phyloP scores from a whole-genome alignment of 2,797 vertebrate genomes.

The Tiaroga cobitis region DNA sequence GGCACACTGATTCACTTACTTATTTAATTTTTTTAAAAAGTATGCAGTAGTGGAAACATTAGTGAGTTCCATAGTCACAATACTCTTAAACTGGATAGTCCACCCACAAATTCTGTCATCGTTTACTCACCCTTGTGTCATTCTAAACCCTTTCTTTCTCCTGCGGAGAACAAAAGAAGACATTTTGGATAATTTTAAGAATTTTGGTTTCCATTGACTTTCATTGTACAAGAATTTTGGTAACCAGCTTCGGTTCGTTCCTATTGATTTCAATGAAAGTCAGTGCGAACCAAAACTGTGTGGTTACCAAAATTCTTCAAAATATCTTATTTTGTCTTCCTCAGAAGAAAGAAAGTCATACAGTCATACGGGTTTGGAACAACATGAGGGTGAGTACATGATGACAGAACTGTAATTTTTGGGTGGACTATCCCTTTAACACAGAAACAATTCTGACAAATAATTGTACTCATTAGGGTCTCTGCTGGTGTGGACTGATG shows the following conservation, averaged over 20 bases:
- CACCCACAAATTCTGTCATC: neutral
- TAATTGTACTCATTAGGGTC: neutral
- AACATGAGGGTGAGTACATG: neutral
- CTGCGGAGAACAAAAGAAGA: neutral
- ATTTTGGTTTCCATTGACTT: too few relatives aligned
- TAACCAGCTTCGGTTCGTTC: neutral
- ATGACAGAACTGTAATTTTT: neutral
- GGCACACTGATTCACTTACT: neutral
- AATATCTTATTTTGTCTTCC: neutral
- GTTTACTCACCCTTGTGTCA: neutral
- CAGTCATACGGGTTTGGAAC: neutral
- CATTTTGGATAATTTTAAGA: neutral
- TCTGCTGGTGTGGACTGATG: constrained; percentile 29
- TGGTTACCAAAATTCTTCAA: neutral
- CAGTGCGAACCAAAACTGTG: neutral
- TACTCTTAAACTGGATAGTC: neutral
- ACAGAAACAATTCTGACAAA: neutral
- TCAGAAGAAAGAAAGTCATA: too few relatives aligned
- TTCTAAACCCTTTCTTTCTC: neutral
- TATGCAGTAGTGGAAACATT: neutral
- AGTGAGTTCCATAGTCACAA: neutral
- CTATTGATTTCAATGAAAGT: neutral
- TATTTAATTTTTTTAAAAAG: neutral
- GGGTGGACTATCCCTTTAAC: neutral
- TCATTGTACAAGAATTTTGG: too few relatives aligned